phyloP scores from a whole-genome alignment of 2,113 vertebrate species.

The Pterocles gutturalis region DNA sequence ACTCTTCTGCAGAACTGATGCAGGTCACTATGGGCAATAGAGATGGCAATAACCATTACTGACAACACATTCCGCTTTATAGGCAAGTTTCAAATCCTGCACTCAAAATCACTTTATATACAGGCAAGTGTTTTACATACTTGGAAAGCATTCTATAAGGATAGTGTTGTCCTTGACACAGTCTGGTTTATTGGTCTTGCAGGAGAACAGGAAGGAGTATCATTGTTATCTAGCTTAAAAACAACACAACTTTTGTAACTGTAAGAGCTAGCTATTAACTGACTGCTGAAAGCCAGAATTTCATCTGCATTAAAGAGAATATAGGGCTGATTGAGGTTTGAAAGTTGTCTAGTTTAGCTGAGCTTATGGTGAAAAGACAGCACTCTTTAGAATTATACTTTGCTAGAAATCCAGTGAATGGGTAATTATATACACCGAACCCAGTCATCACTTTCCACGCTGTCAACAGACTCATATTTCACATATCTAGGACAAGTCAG shows the following conservation, averaged over 20 bases:
- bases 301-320: background rate
- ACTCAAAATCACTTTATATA: background rate
- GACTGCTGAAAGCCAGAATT: background rate
- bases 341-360: background rate
- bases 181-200: background rate
- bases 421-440: background rate
- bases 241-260: background rate
- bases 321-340: background rate
- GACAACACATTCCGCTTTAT: rapidly evolving
- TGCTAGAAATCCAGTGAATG: background rate
- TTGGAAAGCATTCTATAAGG: background rate
- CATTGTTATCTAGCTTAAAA: background rate
- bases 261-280: background rate
- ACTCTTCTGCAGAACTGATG: background rate
- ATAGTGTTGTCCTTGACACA: background rate
- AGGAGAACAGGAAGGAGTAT: background rate
- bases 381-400: background rate
- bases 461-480: background rate
- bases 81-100: background rate
- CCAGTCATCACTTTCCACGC: background rate
- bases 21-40: rapidly evolving
- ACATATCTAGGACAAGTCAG: background rate
- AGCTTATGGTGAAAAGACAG: background rate
- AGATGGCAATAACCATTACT: background rate
- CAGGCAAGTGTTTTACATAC: background rate